These are phyloP conservation scores for Drosophila recens DNA, from an alignment of 2,888 invertebrate genomes.

Conservation along the genomic window DNA sequence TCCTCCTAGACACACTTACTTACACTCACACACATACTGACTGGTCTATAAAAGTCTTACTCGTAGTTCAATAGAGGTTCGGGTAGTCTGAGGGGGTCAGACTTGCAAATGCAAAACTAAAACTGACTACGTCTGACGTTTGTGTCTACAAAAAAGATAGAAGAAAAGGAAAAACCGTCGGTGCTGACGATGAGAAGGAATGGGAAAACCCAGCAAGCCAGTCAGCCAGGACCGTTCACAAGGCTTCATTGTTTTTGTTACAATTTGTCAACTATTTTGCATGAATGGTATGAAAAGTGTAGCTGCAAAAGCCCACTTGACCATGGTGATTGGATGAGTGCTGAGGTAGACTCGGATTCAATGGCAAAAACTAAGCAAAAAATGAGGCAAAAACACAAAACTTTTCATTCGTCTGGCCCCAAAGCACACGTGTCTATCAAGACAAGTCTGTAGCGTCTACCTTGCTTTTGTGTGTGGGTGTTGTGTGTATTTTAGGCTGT, in stretches of 20 bases:
- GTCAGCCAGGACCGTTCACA: constrained; percentile 56
- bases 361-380: background rate
- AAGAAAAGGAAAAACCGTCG: constrained; percentile 11
- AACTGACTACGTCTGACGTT: constrained; percentile 54
- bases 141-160: constrained; percentile 29
- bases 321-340: constrained; percentile 23
- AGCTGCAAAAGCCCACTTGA: constrained; percentile 55
- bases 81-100: constrained; percentile 12
- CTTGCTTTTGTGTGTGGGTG: constrained; percentile 43
- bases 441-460: constrained; percentile 22
- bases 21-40: constrained; percentile 6
- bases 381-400: constrained; percentile 35
- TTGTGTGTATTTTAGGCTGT: constrained; percentile 13
- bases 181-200: constrained; percentile 50
- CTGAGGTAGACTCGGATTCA: background rate
- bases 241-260: constrained; percentile 66
- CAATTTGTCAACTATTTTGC: constrained; percentile 71
- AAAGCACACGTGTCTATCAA: constrained; percentile 37
- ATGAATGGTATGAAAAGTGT: constrained; percentile 76
- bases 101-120: constrained; percentile 64
- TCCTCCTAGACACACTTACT: constrained; percentile 36
- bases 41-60: constrained; percentile 55
- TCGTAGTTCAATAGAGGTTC: constrained; percentile 17
- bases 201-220: constrained; percentile 73
- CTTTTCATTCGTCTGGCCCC: constrained; percentile 47